Evolutionary conservation across 2,797 vertebrate genomes (phyloP).

Genomic region (Sebastes diploproa): DNA sequence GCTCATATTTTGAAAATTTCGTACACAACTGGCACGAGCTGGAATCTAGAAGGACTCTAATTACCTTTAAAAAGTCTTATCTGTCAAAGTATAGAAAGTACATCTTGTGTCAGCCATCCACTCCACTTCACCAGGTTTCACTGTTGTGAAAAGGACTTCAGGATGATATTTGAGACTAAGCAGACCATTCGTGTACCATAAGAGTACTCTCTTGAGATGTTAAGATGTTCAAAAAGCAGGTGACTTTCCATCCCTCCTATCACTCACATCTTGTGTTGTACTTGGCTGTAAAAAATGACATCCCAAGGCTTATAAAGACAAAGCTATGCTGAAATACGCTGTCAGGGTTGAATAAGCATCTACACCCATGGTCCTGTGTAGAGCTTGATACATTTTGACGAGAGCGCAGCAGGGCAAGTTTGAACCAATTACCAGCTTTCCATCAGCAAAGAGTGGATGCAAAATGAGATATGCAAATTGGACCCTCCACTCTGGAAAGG

Average conservation of each 20-base stretch:
- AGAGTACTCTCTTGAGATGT: not conserved
- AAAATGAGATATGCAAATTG: conserved; percentile 73
- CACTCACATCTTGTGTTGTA: not conserved
- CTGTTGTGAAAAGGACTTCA: not conserved
- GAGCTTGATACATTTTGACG: conserved; percentile 8
- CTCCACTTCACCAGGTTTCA: not conserved
- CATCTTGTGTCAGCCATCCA: not conserved
- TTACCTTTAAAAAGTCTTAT: not conserved
- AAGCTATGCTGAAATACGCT: not conserved
- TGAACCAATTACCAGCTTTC: conserved; percentile 61
- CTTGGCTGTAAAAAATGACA: not conserved
- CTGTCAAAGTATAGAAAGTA: not conserved
- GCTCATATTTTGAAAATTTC: not conserved
- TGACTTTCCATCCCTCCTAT: not conserved
- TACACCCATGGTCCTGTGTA: not conserved
- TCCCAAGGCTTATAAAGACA: not conserved
- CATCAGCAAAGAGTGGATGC: conserved; percentile 61
- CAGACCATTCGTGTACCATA: not conserved
- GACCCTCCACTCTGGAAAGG: conserved; percentile 52
- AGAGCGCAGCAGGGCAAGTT: conserved; percentile 23
- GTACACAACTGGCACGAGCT: not conserved
- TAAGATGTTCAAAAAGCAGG: not conserved
- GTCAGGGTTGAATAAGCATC: conserved; percentile 11
- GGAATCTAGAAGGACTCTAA: not conserved
- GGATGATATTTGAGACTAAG: not conserved